Evolutionary conservation across 2,113 vertebrate genomes (phyloP), one percentile per base, ranked within the genome.

Genomic region (Nyctereutes procyonoides): DNA sequence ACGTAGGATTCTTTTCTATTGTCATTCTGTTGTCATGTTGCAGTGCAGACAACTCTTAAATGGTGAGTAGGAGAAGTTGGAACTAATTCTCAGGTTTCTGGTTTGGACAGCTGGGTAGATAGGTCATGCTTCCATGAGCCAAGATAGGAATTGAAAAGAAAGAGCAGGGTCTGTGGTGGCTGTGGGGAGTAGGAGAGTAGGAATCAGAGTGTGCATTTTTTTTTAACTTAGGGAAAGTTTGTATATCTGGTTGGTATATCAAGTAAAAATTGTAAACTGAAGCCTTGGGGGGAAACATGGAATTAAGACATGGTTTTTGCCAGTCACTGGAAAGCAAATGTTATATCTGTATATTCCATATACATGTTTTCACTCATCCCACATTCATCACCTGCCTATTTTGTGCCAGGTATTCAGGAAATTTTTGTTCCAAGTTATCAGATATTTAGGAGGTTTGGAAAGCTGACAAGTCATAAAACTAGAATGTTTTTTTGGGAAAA

Each of bases 121-220:
- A 38, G 15, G 10, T 11, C 20, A 28, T 0, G 1, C 15, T 30
- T 30, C 22, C 13, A 0, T 62, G 28, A 81, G 22, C 43, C 20
- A 22, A 73, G 32, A 7, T 2, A 26, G 53, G 73, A 53, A 43
- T 10, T 32, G 48, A 8, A 62, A 84, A 90, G 35, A 19, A 65
- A 17, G 26, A 83, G 5, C n/a, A 48, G 28, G 12, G 5, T 60
- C 1, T n/a, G 0, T 77, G 74, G 6, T 79, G n/a, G 14, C 13
- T 8, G 65, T 14, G 16, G 9, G 20, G 15, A 32, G 8, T 7
- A 43, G 86, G 28, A 58, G 20, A 32, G 8, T 7, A 43, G 86
- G 28, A 58, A 14, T 48, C 16, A 51, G 8, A 17, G 30, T 90
- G 7, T 24, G 51, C 24, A 13, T 56, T 15, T 35, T 62, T 69